Evolutionary conservation across 2,888 invertebrate genomes (phyloP).

Genomic region (Mylabris sibirica): DNA sequence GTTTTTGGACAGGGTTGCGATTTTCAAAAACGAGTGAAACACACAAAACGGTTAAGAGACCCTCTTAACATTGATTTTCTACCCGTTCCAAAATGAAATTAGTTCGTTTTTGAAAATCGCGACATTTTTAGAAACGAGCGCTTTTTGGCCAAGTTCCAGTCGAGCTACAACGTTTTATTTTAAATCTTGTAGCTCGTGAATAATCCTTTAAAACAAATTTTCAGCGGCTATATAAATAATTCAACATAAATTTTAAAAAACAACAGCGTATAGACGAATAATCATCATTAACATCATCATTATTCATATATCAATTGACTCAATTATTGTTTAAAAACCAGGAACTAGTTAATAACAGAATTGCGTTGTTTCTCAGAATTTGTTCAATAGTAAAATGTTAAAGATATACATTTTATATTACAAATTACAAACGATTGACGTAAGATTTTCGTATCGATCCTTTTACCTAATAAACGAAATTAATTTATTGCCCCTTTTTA

Average conservation of each 20-base stretch:
- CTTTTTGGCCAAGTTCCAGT: too few species aligned
- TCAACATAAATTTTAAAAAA: neutral
- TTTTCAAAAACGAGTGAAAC: too few species aligned
- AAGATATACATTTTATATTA: slow-evolving; percentile 5
- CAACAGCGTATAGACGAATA: neutral
- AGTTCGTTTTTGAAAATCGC: too few species aligned
- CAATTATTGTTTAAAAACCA: slow-evolving; percentile 8
- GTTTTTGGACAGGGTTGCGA: too few species aligned
- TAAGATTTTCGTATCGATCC: neutral
- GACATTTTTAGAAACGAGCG: too few species aligned
- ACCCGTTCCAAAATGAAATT: too few species aligned
- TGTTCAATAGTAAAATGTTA: neutral
- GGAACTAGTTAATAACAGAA: slow-evolving; percentile 2
- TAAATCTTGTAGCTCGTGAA: too few species aligned
- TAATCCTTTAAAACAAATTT: neutral
- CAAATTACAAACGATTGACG: neutral
- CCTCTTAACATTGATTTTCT: too few species aligned
- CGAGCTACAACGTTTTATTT: too few species aligned
- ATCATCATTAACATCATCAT: slow-evolving; percentile 7
- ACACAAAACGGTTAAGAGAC: too few species aligned
- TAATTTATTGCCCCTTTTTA: neutral
- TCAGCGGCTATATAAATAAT: neutral
- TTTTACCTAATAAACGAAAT: neutral
- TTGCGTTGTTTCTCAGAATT: slow-evolving; percentile 5
- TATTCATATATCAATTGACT: neutral